phyloP scores from a whole-genome alignment of 1,140 invertebrate species.

The Drosophila erecta region DNA sequence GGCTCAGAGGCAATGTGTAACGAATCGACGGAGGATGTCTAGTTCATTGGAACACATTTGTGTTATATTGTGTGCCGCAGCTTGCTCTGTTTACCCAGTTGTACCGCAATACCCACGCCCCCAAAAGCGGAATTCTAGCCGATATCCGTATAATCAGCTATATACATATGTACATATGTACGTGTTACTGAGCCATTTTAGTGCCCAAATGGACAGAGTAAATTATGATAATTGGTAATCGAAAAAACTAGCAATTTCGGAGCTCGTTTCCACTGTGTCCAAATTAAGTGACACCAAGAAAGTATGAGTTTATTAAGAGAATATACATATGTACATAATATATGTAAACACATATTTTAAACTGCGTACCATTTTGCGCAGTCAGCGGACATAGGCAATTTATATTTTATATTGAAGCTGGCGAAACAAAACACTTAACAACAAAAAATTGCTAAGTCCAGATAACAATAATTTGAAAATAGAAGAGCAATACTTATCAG shows the following conservation, averaged over 20 bases:
- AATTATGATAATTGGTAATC: conserved; percentile 16
- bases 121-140: conserved; percentile 5
- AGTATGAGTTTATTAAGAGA: conserved; percentile 16
- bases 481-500: conserved; percentile 42
- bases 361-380: conserved; percentile 36
- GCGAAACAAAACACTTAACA: conserved; percentile 33
- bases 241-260: conserved; percentile 2
- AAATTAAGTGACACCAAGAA: conserved; percentile 11
- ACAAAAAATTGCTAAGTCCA: conserved; percentile 31
- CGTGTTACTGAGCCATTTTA: conserved; percentile 16
- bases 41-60: conserved; percentile 6
- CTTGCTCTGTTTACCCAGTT: conserved; percentile 36
- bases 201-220: conserved; percentile 21
- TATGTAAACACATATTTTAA: not conserved
- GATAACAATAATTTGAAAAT: conserved; percentile 34
- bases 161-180: not conserved
- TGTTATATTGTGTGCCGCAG: not conserved
- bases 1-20: conserved; percentile 36
- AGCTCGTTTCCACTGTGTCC: conserved; percentile 15
- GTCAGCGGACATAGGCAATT: conserved; percentile 23
- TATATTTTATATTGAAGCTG: conserved; percentile 7
- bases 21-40: conserved; percentile 1
- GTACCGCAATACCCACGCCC: conserved; percentile 9
- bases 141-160: conserved; percentile 23
- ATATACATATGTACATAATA: not conserved